Base-by-base conservation (phyloP, 2,113 vertebrate genomes). In the Notarius lentiginosus region DNA sequence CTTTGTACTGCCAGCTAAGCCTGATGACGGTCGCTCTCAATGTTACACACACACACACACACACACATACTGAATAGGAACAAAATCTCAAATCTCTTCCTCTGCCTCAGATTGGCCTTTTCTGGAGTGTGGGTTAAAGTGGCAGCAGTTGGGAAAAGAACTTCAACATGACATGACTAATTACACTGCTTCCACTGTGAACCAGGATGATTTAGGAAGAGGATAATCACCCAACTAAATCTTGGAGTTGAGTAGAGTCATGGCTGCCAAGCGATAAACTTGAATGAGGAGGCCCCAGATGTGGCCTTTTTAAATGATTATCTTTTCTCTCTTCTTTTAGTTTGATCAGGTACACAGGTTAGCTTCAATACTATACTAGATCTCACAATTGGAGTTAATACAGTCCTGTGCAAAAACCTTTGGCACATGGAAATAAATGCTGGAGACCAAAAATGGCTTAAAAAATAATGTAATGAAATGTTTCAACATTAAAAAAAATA, bases 1-100 rank as follows among this genome's bases (percentile, higher is more conserved):
- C 85, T 86, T 86, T 86, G 85, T 86, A 81, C 77, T 86, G 61
- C 27, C 76, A 86, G 84, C 76, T 68, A 86, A 80, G 49, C 75
- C 49, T 81, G 79, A 86, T 82, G 85, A 86, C 51, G 63, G 61
- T 86, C 1, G 61, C 61, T 55, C 75, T 79, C 47, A 66, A 51
- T 12, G 47, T 27, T 41, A 20, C 47, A 83, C 82, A 55, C 83
- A 56, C 83, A 30, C 82, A 72, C 82, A 55, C 51, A 72, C 53
- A 34, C 49, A 72, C 53, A 84, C 27, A 72, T 47, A 84, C 5
- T 12, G 10, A 73, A 58, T 34, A 72, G 18, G 14, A 72, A 34
- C 72, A 82, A 66, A 83, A 55, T 15, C 53, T 34, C 47, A 55
- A 22, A 66, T 79, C n/a, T 58, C 49, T 80, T 27, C 60, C 84